Conservation (phyloP, 2,797 vertebrate genomes). For the Lophura swinhoii region DNA sequence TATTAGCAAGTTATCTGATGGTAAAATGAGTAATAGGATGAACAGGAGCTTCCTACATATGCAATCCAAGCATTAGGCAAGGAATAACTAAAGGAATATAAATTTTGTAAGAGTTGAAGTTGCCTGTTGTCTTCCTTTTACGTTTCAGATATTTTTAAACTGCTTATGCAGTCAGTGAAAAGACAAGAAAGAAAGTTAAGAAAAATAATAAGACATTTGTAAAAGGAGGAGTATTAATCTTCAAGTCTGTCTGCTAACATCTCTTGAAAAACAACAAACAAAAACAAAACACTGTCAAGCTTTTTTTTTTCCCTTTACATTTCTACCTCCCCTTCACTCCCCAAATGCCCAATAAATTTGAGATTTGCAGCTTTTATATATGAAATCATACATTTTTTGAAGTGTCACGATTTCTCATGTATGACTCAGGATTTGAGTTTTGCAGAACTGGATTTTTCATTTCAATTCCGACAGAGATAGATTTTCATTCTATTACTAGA, state of each 20-base stretch:
- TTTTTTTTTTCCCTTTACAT: not conserved
- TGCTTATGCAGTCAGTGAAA: not conserved
- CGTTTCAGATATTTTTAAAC: not conserved
- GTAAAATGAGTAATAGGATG: not conserved
- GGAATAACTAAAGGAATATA: not conserved
- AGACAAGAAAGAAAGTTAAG: not conserved
- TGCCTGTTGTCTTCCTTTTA: not conserved
- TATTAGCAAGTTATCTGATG: not conserved
- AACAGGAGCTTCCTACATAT: not conserved
- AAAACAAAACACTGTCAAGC: not conserved
- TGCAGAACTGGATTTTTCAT: not conserved
- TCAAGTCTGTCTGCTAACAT: not conserved
- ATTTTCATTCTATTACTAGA: not conserved
- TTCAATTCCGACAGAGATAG: not conserved
- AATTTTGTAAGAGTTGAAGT: not conserved
- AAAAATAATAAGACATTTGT: not conserved
- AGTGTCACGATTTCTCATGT: not conserved
- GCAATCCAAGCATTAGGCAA: not conserved
- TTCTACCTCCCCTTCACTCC: not conserved
- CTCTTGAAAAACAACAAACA: not conserved
- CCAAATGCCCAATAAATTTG: conserved; percentile 20
- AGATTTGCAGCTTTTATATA: not conserved
- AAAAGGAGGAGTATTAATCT: not conserved
- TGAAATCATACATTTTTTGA: not conserved
- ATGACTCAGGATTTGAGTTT: not conserved